These are phyloP conservation scores for Drosophila lowei DNA, from an alignment of 1,140 invertebrate species.

Conservation along the genomic window DNA sequence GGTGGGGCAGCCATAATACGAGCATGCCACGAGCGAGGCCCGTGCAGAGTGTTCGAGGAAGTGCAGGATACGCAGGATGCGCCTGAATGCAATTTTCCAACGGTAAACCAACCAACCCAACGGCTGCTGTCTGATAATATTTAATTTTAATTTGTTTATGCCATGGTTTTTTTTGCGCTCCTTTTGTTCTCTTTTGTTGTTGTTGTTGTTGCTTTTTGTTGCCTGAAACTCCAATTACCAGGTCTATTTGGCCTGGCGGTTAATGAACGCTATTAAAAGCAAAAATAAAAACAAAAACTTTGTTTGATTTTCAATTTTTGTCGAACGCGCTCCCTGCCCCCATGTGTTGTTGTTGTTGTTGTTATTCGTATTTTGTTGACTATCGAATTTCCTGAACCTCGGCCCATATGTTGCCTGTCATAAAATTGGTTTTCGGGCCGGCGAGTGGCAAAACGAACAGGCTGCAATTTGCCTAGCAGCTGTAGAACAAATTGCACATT, in stretches of 20 bases:
- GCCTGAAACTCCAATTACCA: conserved; percentile 65
- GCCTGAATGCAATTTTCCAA: conserved; percentile 61
- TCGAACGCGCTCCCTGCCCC: too few relatives aligned
- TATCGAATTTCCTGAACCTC: conserved; percentile 56
- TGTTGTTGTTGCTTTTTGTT: conserved; percentile 33
- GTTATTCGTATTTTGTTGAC: conserved; percentile 32
- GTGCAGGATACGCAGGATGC: conserved; percentile 22
- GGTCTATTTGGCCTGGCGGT: conserved; percentile 56
- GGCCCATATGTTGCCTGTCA: conserved; percentile 64
- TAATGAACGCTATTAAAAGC: conserved; percentile 72
- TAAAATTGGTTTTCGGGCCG: conserved; percentile 54
- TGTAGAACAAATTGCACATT: conserved; percentile 77
- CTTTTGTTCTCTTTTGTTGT: conserved; percentile 12
- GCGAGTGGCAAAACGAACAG: conserved; percentile 16
- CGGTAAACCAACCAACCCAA: conserved; percentile 18
- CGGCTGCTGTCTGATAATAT: conserved; percentile 66
- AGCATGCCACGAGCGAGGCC: not conserved
- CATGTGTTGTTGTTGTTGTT: conserved; percentile 28
- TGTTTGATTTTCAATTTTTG: conserved; percentile 44
- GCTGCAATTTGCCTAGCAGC: conserved; percentile 72
- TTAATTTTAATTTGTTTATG: conserved; percentile 80
- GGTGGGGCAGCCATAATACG: conserved; percentile 36
- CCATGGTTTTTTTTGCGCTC: conserved; percentile 24
- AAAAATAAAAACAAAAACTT: conserved; percentile 32
- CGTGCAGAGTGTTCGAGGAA: not conserved